Conservation (phyloP, 2,113 vertebrate species). For the Odocoileus hemionus region DNA sequence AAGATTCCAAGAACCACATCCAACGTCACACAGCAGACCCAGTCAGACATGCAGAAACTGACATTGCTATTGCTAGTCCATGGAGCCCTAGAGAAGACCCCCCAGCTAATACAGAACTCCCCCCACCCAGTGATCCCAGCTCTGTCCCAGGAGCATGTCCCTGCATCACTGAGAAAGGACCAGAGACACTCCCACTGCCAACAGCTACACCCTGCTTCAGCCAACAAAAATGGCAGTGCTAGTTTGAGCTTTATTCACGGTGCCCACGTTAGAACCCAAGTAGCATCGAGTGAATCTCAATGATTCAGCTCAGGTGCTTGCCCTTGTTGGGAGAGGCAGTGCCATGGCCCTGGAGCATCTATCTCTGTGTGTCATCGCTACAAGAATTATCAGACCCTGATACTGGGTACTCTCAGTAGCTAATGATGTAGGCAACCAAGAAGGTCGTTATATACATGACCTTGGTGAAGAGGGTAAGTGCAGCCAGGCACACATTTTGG, state of each 20-base stretch:
- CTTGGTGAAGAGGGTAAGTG: neutral
- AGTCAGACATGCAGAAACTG: fast-evolving
- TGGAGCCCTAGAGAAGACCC: neutral
- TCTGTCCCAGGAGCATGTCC: neutral
- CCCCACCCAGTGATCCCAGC: fast-evolving
- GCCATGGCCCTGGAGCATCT: neutral
- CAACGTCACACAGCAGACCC: neutral
- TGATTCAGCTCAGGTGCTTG: neutral
- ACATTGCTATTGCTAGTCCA: neutral
- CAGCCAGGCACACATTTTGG: neutral
- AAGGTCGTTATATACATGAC: neutral
- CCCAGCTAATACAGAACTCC: too few species aligned
- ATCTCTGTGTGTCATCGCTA: neutral
- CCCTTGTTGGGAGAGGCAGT: neutral
- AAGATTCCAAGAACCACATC: fast-evolving
- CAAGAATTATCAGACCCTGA: too few species aligned
- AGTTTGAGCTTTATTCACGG: neutral
- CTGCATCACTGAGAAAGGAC: neutral
- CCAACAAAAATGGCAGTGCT: neutral
- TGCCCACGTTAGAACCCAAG: neutral
- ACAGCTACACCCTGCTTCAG: neutral
- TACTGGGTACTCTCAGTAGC: neutral
- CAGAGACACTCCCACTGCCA: neutral
- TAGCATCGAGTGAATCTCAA: neutral
- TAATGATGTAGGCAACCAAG: neutral